Conservation (phyloP, 1,140 invertebrate genomes). For the Propsilocerus akamusi region DNA sequence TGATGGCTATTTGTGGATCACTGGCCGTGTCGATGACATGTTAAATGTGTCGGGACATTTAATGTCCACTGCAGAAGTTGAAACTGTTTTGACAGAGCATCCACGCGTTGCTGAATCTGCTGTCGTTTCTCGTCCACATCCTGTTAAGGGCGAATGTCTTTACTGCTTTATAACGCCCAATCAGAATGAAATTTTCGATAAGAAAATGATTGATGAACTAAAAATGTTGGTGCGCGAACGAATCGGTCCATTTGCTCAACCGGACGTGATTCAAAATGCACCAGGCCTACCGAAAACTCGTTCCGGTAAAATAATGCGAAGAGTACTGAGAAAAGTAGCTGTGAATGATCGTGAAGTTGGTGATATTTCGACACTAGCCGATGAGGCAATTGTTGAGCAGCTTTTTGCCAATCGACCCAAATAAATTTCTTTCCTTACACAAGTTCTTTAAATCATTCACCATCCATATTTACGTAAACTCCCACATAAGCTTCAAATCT, state of each 20-base stretch:
- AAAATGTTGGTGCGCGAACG: constrained; percentile 71
- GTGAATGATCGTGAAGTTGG: constrained; percentile 73
- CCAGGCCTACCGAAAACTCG: constrained; percentile 89
- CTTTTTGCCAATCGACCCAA: constrained; percentile 52
- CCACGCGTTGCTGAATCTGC: constrained; percentile 75
- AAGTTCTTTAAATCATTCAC: neutral
- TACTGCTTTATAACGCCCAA: constrained; percentile 91
- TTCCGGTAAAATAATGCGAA: constrained; percentile 95
- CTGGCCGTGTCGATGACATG: constrained; percentile 94
- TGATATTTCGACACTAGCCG: constrained; percentile 81
- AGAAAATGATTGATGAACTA: constrained; percentile 50
- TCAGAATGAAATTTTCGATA: constrained; percentile 48
- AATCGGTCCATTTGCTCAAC: constrained; percentile 92
- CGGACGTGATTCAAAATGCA: constrained; percentile 84
- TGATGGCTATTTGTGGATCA: constrained; percentile 94
- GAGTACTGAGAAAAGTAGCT: constrained; percentile 86
- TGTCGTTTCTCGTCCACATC: constrained; percentile 83
- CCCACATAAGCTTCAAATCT: too few relatives aligned
- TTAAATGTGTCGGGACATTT: constrained; percentile 94
- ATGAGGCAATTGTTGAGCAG: constrained; percentile 63
- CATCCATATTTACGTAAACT: too few relatives aligned
- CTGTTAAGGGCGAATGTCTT: constrained; percentile 87
- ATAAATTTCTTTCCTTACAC: constrained; percentile 4
- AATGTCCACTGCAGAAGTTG: constrained; percentile 91
- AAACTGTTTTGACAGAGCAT: constrained; percentile 78